Evolutionary conservation across 2,888 invertebrate species (phyloP), one percentile per base, ranked within the genome.

Genomic region (Callyntrura guangdongensis): DNA sequence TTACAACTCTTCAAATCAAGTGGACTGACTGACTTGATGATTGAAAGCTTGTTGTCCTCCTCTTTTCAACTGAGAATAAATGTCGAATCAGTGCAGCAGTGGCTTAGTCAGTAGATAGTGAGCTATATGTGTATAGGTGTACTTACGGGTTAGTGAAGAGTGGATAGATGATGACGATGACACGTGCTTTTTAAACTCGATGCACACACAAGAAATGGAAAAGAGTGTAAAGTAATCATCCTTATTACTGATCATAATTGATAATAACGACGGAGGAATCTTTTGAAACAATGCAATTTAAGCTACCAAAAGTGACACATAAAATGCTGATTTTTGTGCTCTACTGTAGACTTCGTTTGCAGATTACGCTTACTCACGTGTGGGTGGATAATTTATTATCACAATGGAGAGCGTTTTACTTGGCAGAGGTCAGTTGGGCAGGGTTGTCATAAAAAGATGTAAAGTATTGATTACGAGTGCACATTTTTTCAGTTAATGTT

Each of bases 351-450:
- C 17, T 56, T 56, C 11, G 47, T 47, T 47, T 14, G 17, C 69
- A 64, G 8, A 61, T 64, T 64, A 47, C 22, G 25, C 36, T 20
- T 27, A 17, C 22, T 61, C 64, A n/a, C 86, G 91, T 84, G 91
- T 92, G 84, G 91, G 91, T 61, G 91, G 83, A 74, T 84, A 84
- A 85, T 77, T 90, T 83, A 87, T 83, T 87, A 82, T 81, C 69
- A 59, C 49, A 89, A 89, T 69, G 86, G 56, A 86, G 77, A 89
- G 67, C 81, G 84, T 72, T 53, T 86, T 86, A 45, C 61, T 89
- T 89, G 83, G 14, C 89, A 91, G 92, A 92, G 91, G 90, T 91
- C 90, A 89, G 86, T 89, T 90, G 89, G 91, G 90, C 91, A 88
- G 90, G 91, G 91, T 91, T 89, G 84, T 84, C 69, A 69, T 84